phyloP scores from a whole-genome alignment of 1,140 invertebrate species.

The Drosophila elegans region DNA sequence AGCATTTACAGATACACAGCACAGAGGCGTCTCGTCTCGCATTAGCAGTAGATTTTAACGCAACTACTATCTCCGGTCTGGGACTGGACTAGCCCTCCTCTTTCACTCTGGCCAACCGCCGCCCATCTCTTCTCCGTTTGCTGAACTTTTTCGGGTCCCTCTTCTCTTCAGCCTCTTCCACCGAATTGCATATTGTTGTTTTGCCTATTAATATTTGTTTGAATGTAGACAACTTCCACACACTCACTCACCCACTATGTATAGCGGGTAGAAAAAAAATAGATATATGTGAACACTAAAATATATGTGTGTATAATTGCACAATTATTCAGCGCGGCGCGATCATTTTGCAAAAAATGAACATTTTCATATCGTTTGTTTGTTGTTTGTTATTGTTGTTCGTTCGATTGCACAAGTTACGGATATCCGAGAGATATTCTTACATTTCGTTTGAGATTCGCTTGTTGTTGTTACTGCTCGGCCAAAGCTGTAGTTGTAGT shows the following conservation, averaged over 20 bases:
- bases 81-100: constrained; percentile 10
- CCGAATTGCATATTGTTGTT: constrained; percentile 69
- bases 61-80: constrained; percentile 26
- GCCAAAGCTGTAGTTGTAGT: constrained; percentile 32
- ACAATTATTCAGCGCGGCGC: constrained; percentile 75
- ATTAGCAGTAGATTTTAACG: constrained; percentile 59
- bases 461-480: constrained; percentile 12
- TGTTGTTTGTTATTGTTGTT: constrained; percentile 41
- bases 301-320: constrained; percentile 61
- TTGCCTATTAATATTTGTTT: constrained; percentile 64
- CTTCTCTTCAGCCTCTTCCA: constrained; percentile 18
- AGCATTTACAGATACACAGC: constrained; percentile 73
- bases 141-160: constrained; percentile 29
- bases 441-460: constrained; percentile 21
- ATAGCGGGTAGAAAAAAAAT: constrained; percentile 30
- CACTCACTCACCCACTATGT: constrained; percentile 43
- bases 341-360: constrained; percentile 52
- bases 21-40: constrained; percentile 29
- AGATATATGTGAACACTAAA: constrained; percentile 17
- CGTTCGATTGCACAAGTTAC: constrained; percentile 39
- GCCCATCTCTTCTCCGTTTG: constrained; percentile 26
- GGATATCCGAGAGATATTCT: constrained; percentile 29
- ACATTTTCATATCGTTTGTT: constrained; percentile 41
- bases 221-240: constrained; percentile 48
- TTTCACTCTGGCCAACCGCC: background rate